Evolutionary conservation across 2,797 vertebrate species (phyloP).

Genomic region (Triplophysa yarkandensis): DNA sequence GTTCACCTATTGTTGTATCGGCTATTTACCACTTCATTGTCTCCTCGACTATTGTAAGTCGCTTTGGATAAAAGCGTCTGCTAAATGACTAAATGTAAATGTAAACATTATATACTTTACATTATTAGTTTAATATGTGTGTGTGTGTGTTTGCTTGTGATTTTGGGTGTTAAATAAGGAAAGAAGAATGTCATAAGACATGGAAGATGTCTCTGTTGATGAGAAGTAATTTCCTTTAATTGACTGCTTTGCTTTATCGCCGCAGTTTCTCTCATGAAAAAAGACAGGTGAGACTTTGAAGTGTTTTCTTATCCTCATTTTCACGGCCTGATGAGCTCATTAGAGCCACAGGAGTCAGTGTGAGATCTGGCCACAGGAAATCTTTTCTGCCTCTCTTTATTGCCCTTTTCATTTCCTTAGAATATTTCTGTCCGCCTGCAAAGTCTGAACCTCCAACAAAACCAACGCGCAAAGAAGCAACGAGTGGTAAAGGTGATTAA

Average conservation of each 20-base stretch:
- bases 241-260: conserved; percentile 67
- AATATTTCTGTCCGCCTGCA: background rate
- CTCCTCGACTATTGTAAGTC: too few relatives aligned
- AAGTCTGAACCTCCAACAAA: background rate
- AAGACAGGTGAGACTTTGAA: conserved; percentile 72
- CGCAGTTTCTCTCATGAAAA: conserved; percentile 68
- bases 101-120: too few relatives aligned
- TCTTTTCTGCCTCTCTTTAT: background rate
- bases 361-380: conserved; percentile 27
- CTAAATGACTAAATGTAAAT: too few relatives aligned
- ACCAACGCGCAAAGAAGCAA: background rate
- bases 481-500: background rate
- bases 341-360: conserved; percentile 64
- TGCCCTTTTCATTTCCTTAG: background rate
- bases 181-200: conserved; percentile 41
- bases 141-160: background rate
- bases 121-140: background rate
- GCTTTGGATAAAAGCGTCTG: too few relatives aligned
- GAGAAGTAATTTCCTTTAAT: conserved; percentile 63
- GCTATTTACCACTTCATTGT: too few relatives aligned
- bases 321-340: conserved; percentile 60
- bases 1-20: too few relatives aligned
- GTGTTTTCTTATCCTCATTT: conserved; percentile 53
- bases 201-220: conserved; percentile 56
- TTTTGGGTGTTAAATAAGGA: conserved; percentile 40